Conservation (phyloP, 2,888 invertebrate species). For the Bellardia bayeri region DNA sequence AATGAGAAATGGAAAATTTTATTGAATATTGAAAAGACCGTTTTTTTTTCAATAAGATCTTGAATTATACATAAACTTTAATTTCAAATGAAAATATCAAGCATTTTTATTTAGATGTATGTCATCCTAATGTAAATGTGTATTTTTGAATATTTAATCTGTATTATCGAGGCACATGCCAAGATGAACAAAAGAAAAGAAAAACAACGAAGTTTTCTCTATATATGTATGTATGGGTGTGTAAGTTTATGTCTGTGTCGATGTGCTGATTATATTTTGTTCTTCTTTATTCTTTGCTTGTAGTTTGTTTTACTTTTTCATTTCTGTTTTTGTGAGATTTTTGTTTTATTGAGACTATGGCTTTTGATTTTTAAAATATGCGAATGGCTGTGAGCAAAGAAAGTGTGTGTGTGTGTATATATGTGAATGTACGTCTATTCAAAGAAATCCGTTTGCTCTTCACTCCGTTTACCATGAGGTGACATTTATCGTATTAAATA, state of each 20-base stretch:
- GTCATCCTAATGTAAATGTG: no score
- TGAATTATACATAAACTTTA: not conserved
- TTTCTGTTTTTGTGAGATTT: constrained; percentile 24
- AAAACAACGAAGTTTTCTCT: constrained; percentile 10
- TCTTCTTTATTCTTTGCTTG: constrained; percentile 50
- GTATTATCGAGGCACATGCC: constrained; percentile 76
- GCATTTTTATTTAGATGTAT: not conserved
- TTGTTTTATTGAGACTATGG: not conserved
- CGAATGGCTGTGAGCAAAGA: not conserved
- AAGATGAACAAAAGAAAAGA: constrained; percentile 4
- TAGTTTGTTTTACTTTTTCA: not conserved
- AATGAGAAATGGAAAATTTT: no score
- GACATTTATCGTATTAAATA: constrained; percentile 12
- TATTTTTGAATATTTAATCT: constrained; percentile 76
- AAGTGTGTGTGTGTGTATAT: not conserved
- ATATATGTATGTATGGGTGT: constrained; percentile 23
- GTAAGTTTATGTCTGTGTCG: constrained; percentile 27
- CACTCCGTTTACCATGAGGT: not conserved
- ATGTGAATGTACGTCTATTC: not conserved
- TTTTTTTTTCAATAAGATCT: no score
- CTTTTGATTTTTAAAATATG: constrained; percentile 7
- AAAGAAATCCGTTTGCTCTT: not conserved
- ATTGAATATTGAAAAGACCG: no score
- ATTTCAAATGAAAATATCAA: not conserved
- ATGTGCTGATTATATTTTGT: constrained; percentile 49